Evolutionary conservation across 64 coral and sea anemone species (phyloP).

Genomic region (Acropora yongei): DNA sequence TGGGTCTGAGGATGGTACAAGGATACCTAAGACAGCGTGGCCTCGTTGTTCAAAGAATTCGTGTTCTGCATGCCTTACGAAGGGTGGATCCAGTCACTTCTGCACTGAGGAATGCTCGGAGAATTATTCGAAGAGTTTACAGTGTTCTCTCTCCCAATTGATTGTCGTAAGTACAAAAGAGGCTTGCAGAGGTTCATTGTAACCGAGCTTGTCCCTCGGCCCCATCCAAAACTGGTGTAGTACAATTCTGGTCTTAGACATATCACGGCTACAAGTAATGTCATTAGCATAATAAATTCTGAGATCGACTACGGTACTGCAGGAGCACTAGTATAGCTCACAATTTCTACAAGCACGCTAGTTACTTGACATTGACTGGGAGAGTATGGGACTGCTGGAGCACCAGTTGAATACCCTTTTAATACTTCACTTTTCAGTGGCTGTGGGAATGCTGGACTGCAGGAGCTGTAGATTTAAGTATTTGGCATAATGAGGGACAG

Average conservation of each 20-base stretch:
- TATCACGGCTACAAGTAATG: conserved; percentile 12
- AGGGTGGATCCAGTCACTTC: conserved; percentile 1
- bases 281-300: conserved; percentile 16
- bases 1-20: conserved; percentile 21
- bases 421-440: conserved; percentile 11
- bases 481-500: conserved; percentile 23
- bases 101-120: neutral
- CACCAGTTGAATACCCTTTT: conserved; percentile 11
- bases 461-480: conserved; percentile 31
- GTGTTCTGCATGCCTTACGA: neutral
- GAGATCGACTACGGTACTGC: conserved; percentile 5
- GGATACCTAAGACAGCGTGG: neutral
- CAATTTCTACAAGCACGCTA: no score
- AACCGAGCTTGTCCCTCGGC: conserved; percentile 16
- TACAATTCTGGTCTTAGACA: conserved; percentile 24
- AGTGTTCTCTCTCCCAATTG: neutral
- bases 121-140: neutral
- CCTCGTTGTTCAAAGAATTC: neutral
- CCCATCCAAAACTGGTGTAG: conserved; percentile 29
- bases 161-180: conserved; percentile 13
- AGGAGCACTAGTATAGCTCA: conserved; percentile 15
- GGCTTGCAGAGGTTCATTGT: conserved; percentile 4
- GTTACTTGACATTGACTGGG: neutral
- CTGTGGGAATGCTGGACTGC: conserved; percentile 25
- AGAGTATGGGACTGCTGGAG: conserved; percentile 11